Base-by-base conservation (phyloP, 2,113 vertebrate species). In the Drymodes brunneopygia region DNA sequence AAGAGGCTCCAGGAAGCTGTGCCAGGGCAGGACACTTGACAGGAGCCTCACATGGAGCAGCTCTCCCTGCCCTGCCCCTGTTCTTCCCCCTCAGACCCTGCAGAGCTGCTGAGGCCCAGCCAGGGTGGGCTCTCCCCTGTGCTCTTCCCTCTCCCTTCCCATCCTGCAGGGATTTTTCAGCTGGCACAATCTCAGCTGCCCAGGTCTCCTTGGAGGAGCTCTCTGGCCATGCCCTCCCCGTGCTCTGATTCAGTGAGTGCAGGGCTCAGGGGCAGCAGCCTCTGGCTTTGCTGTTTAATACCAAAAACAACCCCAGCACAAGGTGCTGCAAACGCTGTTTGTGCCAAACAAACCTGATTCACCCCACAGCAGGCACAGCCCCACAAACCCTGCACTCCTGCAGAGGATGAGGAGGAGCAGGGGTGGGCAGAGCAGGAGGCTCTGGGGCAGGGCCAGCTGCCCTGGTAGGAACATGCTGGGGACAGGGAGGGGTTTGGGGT, bases 161-260 rank as follows among this genome's bases (percentile, higher is more conserved):
- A 24, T 27, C 51, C 84, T 54, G 56, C 8, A 71, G 35, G 56
- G 51, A 61, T 5, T 42, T 35, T 54, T 20, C 35, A 11, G 38
- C 57, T 12, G 17, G 23, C 28, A 1, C 74, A 33, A 2, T 16
- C 47, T 11, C 47, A 65, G 35, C 29, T 61, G 40, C 51, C 24
- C 12, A 29, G 33, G 17, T 16, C n/a, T 62, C 53, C 81, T 12
- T 0, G 3, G 6, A 10, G 0, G 13, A 5, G 31, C 36, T 1
- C 45, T 33, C 42, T n/a, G 10, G 9, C 12, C 7, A 0, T 9
- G 48, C n/a, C 8, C 69, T 18, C 4, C 28, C 12, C 0, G 3
- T 13, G 21, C 23, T 35, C 27, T n/a, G 33, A 16, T 19, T n/a
- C 62, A 51, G 48, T 7, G 28, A 38, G 53, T n/a, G 5, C 6